Percentiles rank a stretch among this genome's conserved stretches.
phyloP scores from a whole-genome alignment of 1,140 invertebrate genomes.

The Aricia agestis region DNA sequence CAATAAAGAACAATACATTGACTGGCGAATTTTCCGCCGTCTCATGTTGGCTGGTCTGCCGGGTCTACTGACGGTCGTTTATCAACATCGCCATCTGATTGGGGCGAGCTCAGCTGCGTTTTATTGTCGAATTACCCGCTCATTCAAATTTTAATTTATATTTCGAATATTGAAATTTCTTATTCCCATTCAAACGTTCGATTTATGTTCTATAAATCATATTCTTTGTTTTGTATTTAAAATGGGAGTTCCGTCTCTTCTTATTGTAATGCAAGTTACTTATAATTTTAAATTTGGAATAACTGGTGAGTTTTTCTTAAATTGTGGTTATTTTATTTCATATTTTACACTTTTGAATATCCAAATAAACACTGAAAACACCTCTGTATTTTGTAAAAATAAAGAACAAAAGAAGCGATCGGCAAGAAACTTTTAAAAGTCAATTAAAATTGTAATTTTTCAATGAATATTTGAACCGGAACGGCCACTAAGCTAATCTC shows the following conservation, averaged over 20 bases:
- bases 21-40: constrained; percentile 13
- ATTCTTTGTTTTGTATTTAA: constrained; percentile 9
- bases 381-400: background rate
- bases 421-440: background rate
- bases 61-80: constrained; percentile 67
- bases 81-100: constrained; percentile 72
- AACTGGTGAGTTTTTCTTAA: too few species aligned
- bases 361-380: background rate
- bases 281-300: background rate
- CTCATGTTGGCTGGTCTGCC: constrained; percentile 15
- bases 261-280: background rate
- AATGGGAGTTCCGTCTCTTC: background rate
- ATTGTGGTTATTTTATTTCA: background rate
- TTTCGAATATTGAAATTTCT: constrained; percentile 49
- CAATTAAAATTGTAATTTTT: constrained; percentile 11
- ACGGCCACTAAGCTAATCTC: constrained; percentile 40
- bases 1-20: background rate
- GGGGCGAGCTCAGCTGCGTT: constrained; percentile 72
- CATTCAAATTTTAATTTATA: constrained; percentile 74
- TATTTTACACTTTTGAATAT: background rate
- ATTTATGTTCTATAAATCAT: constrained; percentile 17
- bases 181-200: constrained; percentile 24
- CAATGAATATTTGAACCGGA: constrained; percentile 3
- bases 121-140: constrained; percentile 70
- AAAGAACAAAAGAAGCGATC: background rate